Evolutionary conservation across 2,113 vertebrate genomes (phyloP).

Genomic region (Melanostigma gelatinosum): DNA sequence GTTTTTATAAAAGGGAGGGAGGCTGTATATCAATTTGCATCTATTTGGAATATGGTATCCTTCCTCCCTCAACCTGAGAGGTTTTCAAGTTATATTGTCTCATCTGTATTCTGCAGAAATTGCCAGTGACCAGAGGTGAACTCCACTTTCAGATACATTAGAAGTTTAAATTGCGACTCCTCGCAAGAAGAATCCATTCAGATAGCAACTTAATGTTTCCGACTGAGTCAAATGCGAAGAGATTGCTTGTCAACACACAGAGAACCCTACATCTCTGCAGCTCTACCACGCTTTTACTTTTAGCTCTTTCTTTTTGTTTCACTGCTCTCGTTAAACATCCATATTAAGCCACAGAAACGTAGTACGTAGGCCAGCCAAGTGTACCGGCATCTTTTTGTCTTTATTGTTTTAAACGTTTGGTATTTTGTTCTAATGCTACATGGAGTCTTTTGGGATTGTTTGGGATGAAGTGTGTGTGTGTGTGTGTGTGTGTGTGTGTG

Average conservation of each 20-base stretch:
- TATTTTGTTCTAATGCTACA: background rate
- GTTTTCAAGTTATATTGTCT: constrained; percentile 3
- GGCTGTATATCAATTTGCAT: background rate
- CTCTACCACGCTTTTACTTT: background rate
- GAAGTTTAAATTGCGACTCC: background rate
- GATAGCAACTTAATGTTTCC: background rate
- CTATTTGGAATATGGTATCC: background rate
- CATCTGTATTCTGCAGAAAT: constrained; percentile 15
- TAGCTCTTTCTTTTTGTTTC: background rate
- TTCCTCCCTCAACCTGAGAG: background rate
- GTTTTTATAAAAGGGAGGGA: constrained; percentile 11
- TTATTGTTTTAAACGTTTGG: background rate
- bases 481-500: too few species aligned
- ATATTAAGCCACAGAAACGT: background rate
- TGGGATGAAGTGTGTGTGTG: background rate
- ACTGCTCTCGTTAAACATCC: background rate
- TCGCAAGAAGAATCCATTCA: background rate
- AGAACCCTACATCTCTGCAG: constrained; percentile 4
- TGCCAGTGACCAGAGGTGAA: constrained; percentile 10
- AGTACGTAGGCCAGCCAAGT: too few species aligned
- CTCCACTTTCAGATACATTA: background rate
- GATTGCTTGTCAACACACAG: background rate
- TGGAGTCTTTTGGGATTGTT: background rate
- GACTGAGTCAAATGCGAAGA: background rate
- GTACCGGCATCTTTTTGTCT: background rate